Base-by-base conservation (phyloP, 1,140 invertebrate species). In the Melitaea cinxia region DNA sequence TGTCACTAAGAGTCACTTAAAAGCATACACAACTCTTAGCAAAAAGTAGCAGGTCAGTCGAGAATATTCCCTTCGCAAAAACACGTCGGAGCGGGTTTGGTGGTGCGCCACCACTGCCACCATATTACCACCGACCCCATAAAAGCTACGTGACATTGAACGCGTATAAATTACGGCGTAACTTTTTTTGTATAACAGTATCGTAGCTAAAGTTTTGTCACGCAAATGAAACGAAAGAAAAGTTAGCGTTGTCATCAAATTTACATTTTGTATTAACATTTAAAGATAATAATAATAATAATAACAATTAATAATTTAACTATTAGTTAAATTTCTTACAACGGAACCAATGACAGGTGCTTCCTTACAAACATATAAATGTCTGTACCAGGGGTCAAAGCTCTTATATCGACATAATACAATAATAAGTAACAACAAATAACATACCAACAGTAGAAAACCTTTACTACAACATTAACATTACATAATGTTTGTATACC, bases 71-170 rank as follows among this genome's bases (percentile, higher is more conserved):
- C 37, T 73, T 78, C 69, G 70, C 75, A 68, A 70, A 70, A 60
- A 52, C 76, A 84, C 85, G 83, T 88, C 82, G 68, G 53, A 53
- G 49, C 77, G 39, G 64, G 66, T 52, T 60, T 80, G 75, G 78
- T 85, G 80, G 83, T 85, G 55, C 68, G 55, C 59, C 78, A 73
- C 75, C 80, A 85, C 82, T 85, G 78, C 75, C 75, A 82, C 75
- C 74, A 75, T 85, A 77, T 74, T 74, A 82, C 75, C 74, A 75
- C 68, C 71, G 57, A 65, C 55, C 73, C 68, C 75, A 69, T 78
- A 55, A 72, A 64, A 56, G 42, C 42, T 47, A 21, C 68, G 52
- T 50, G 54, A 55, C 57, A 68, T 68, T 60, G 61, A 71, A 68
- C 67, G 57, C 61, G 60, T 68, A 77, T 21, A 73, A 64, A 26